Conservation (phyloP, 2,797 vertebrate genomes). For the Pseudocheirus occidentalis region DNA sequence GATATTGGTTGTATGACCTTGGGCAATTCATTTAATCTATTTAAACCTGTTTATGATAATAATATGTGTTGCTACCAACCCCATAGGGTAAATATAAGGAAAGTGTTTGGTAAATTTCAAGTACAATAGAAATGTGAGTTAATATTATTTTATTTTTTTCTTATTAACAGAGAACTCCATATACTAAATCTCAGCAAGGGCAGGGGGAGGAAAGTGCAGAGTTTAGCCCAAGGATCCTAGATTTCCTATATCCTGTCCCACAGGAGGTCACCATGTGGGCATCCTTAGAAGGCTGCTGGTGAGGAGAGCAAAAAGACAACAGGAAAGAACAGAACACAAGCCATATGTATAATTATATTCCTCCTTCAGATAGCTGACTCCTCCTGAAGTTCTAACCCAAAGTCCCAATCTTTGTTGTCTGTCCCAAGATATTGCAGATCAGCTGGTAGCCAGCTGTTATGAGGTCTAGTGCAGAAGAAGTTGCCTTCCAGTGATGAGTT, state of each 20-base stretch:
- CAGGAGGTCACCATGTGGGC: background rate
- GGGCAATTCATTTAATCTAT: background rate
- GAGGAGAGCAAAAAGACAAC: background rate
- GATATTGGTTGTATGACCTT: background rate
- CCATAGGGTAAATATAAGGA: background rate
- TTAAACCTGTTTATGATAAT: background rate
- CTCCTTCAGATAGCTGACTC: background rate
- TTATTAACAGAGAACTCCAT: background rate
- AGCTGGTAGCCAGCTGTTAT: background rate
- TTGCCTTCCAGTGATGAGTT: background rate
- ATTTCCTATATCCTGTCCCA: background rate
- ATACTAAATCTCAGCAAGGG: background rate
- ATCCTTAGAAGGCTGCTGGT: background rate
- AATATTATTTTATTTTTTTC: background rate
- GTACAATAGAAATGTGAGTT: background rate
- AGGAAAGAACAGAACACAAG: background rate
- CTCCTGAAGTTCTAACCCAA: background rate
- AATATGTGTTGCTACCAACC: background rate
- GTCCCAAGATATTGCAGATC: background rate
- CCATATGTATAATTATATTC: background rate
- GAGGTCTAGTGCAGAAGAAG: background rate
- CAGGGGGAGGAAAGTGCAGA: background rate
- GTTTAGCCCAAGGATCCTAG: background rate
- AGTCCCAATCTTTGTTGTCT: background rate
- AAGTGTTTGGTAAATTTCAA: background rate